Evolutionary conservation across 1,140 invertebrate genomes (phyloP).

Genomic region (Leptinotarsa texana): DNA sequence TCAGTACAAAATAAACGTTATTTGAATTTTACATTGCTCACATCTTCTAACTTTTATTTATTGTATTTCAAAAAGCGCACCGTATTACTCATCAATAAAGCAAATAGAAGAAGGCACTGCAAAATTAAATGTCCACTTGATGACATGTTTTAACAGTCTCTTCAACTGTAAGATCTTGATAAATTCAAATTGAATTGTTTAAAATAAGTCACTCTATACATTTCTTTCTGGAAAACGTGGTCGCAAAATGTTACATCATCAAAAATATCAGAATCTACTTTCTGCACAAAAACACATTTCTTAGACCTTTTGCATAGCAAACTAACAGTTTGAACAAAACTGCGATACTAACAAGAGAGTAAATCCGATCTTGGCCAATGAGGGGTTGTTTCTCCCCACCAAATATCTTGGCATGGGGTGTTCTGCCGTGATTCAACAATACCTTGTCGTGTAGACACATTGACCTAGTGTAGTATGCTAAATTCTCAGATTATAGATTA

Average conservation of each 20-base stretch:
- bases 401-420: constrained; percentile 18
- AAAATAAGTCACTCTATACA: no score
- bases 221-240: no score
- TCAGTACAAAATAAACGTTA: not conserved
- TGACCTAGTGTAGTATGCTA: constrained; percentile 31
- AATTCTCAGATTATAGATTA: constrained; percentile 28
- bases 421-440: constrained; percentile 30
- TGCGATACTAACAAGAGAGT: constrained; percentile 30
- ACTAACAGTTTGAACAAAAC: constrained; percentile 26
- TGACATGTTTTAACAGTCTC: constrained; percentile 17
- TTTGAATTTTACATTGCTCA: no score
- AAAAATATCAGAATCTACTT: not conserved
- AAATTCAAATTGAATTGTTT: no score
- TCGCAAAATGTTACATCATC: not conserved
- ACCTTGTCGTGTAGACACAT: constrained; percentile 30
- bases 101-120: constrained; percentile 27
- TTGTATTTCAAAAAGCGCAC: no score
- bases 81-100: constrained; percentile 11
- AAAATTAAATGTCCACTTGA: constrained; percentile 27
- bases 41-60: no score
- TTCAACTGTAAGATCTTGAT: no score
- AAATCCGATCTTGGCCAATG: constrained; percentile 41
- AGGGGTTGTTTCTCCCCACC: constrained; percentile 22
- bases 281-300: not conserved
- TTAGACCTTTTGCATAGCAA: constrained; percentile 23